These are phyloP conservation scores for Argynnis bischoffii DNA, from an alignment of 2,888 invertebrate species.

Conservation along the genomic window DNA sequence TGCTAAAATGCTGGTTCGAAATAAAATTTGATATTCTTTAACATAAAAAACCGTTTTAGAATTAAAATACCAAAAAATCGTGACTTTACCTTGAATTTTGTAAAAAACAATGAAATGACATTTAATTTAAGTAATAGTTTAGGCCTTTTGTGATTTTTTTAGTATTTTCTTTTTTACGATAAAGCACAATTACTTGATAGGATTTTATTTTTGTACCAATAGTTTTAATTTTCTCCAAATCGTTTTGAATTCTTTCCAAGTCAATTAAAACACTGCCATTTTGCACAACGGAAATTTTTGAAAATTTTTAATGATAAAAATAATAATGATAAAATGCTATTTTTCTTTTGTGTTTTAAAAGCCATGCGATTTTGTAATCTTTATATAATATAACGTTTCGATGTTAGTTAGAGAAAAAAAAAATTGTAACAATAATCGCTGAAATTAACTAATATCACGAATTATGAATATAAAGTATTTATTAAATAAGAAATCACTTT, in stretches of 20 bases:
- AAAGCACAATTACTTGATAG: conserved; percentile 47
- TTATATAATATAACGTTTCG: conserved; percentile 20
- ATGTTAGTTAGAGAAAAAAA: conserved; percentile 47
- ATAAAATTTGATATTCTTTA: conserved; percentile 6
- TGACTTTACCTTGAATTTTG: conserved; percentile 31
- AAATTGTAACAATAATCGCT: conserved; percentile 41
- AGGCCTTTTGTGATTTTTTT: conserved; percentile 72
- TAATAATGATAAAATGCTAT: conserved; percentile 27
- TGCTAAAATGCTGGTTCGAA: conserved; percentile 23
- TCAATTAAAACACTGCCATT: conserved; percentile 70
- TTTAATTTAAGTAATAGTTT: conserved; percentile 49
- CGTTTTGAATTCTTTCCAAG: conserved; percentile 41
- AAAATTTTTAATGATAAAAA: conserved; percentile 10
- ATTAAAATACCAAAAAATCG: conserved; percentile 35
- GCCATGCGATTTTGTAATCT: conserved; percentile 2
- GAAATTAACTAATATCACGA: conserved; percentile 47
- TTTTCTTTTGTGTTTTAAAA: conserved; percentile 6
- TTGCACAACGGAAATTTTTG: conserved; percentile 48
- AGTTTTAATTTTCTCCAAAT: conserved; percentile 47
- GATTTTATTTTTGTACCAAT: conserved; percentile 75
- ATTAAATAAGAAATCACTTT: conserved; percentile 63
- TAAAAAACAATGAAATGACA: conserved; percentile 40
- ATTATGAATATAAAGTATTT: conserved; percentile 75
- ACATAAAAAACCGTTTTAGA: conserved; percentile 13
- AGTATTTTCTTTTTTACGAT: conserved; percentile 45